Base-by-base conservation (phyloP, 2,797 vertebrate species). In the Diglossa cyanea region DNA sequence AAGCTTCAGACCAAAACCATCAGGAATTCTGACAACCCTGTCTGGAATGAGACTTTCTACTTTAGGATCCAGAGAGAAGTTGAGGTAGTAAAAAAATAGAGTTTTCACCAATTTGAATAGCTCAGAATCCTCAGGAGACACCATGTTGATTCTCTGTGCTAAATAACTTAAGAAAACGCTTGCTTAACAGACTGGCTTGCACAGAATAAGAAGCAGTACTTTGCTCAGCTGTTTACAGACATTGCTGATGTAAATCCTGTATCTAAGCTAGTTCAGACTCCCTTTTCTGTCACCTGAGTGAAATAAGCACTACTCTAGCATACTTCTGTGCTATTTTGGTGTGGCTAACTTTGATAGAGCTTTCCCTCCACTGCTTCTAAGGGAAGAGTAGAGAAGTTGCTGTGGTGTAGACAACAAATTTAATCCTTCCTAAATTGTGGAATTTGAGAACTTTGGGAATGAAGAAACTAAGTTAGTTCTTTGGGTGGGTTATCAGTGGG, bases 11-110 rank as follows among this genome's bases (percentile, higher is more conserved):
- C 98, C 16, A 97, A 91, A 90, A 98, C 97, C 2, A 86, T 98
- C 57, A 66, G 72, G 75, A 98, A 98, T 93, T 97, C 62, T 71
- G 94, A 97, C 50, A 96, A 93, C 33, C 98, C 98, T 7, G 47
- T 98, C 81, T 99, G 99, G 98, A 98, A 99, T 1, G 98, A 99
- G 95, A 98, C 96, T 19, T 99, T 99, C 92, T 97, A 91, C 91
- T 99, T 98, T 71, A 98, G 97, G 66, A 96, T 98, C 80, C 98
- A 98, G 83, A 97, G 92, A 62, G 96, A 98, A 65, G 94, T 98
- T 66, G 99, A 99, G 98, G 98, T 99, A 96, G 15, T 72, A 37
- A 91, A 89, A 66, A 73, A 45, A 9, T 3, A 30, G 31, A 57
- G 55, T 62, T 72, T 0, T 77, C 37, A 72, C 44, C 10, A n/a